Evolutionary conservation across 2,113 vertebrate species (phyloP).

Genomic region (Neogobius melanostomus): DNA sequence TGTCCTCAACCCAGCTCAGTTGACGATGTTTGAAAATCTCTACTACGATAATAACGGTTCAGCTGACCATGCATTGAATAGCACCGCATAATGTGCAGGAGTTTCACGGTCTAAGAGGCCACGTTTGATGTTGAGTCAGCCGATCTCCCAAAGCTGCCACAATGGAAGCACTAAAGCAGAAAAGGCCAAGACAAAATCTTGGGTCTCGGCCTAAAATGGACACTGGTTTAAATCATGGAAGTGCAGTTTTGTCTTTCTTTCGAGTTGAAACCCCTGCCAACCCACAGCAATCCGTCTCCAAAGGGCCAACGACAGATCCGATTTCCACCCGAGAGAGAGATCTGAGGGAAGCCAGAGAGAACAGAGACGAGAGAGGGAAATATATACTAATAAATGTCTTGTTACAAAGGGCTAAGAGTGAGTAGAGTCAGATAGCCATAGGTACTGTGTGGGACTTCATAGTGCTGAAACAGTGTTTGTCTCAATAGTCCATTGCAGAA

Average conservation of each 20-base stretch:
- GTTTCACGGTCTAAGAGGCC: background rate
- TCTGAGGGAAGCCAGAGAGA: background rate
- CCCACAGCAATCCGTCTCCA: slow-evolving; percentile 49
- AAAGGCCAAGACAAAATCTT: slow-evolving; percentile 7
- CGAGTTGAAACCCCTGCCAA: slow-evolving; percentile 59
- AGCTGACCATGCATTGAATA: background rate
- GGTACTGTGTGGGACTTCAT: background rate
- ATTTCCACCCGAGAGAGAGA: slow-evolving; percentile 46
- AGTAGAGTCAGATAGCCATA: background rate
- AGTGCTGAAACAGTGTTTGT: background rate
- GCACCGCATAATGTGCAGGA: background rate
- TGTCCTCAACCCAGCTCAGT: too few species aligned
- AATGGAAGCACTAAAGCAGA: background rate
- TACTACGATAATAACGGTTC: background rate
- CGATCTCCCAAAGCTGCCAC: background rate
- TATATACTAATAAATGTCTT: background rate
- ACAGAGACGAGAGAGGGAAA: background rate
- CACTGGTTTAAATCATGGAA: slow-evolving; percentile 58
- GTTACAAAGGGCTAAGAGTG: background rate
- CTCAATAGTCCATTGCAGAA: background rate
- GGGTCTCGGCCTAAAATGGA: slow-evolving; percentile 37
- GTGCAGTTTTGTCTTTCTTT: slow-evolving; percentile 55
- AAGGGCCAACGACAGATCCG: slow-evolving; percentile 53
- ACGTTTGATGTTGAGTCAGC: background rate
- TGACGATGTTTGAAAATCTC: too few species aligned